A percentile compares a stretch with the other conserved stretches of the same genome.
Evolutionary conservation across 2,888 invertebrate species (phyloP).

Genomic region (Clostera curtula): DNA sequence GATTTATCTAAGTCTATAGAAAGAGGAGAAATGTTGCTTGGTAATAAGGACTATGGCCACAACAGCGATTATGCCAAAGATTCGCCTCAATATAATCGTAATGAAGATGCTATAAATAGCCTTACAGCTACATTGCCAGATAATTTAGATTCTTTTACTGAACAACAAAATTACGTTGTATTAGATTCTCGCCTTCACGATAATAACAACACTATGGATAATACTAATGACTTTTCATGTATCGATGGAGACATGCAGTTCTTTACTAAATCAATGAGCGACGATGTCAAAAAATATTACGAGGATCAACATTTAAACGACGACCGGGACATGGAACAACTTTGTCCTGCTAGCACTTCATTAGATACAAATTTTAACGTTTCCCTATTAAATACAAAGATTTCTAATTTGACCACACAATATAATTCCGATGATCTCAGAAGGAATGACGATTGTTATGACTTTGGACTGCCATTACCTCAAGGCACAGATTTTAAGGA

Average conservation of each 20-base stretch:
- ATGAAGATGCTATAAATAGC: constrained; percentile 56
- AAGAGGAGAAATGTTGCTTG: constrained; percentile 57
- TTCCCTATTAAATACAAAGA: constrained; percentile 55
- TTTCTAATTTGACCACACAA: constrained; percentile 44
- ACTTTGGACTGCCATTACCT: constrained; percentile 53
- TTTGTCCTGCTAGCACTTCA: constrained; percentile 53
- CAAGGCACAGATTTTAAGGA: constrained; percentile 57
- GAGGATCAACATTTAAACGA: constrained; percentile 58
- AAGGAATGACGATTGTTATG: constrained; percentile 58
- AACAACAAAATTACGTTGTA: constrained; percentile 60
- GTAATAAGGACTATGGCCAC: constrained; percentile 40
- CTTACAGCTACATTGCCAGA: constrained; percentile 60
- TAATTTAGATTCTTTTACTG: constrained; percentile 56
- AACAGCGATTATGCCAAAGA: constrained; percentile 43
- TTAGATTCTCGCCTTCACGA: constrained; percentile 50
- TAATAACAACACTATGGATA: constrained; percentile 42
- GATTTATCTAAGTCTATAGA: constrained; percentile 67
- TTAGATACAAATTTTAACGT: constrained; percentile 59
- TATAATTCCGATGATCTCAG: constrained; percentile 54
- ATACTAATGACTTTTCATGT: constrained; percentile 56
- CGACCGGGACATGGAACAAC: constrained; percentile 51
- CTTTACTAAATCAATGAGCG: constrained; percentile 66
- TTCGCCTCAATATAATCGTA: constrained; percentile 34
- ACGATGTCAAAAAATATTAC: constrained; percentile 66
- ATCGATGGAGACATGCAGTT: constrained; percentile 68